Evolutionary conservation across 2,888 invertebrate species (phyloP), one percentile per base, ranked within the genome.

Genomic region (Escarpia spicata): DNA sequence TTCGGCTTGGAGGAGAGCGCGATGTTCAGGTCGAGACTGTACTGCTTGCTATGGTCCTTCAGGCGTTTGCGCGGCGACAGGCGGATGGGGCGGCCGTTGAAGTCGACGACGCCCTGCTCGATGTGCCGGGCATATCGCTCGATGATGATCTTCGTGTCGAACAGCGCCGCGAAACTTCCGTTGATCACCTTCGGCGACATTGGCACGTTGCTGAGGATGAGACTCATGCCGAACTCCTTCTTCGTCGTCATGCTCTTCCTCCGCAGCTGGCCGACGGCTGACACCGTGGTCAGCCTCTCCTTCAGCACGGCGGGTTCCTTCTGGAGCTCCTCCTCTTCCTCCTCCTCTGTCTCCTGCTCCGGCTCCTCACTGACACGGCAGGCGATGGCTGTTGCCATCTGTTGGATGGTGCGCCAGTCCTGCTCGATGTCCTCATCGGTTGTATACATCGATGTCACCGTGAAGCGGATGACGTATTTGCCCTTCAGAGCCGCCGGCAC

Each of bases 401-500:
- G 95, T 92, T 96, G 95, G 90, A 97, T 97, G 92, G 97, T 95
- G 90, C 94, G 94, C 99, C 99, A 99, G 96, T 99, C 99, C 94
- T 98, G 98, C 94, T 96, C 96, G 92, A 97, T 97, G 95, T 97
- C 97, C 12, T 96, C 96, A 15, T 96, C 96, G 0, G 97, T 97
- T 3, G 97, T 99, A 95, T 98, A 97, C 92, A 98, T 98, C 0
- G 99, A 99, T 0, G 99, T 99, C 75, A 99, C 98, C 0, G 99
- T 99, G 96, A 99, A 99, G 92, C 98, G 97, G 94, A 99, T 99
- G 92, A 99, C 98, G 96, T 97, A 97, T 92, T 96, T 96, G 0
- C 98, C 98, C 95, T 99, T 99, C 93, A 99, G 97, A 93, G 98
- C 98, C 0, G 99, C 99, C 0, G 99, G 99, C 0, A 99, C 99